Conservation (phyloP, 2,113 vertebrate species). For the Syngnathus scovelli region DNA sequence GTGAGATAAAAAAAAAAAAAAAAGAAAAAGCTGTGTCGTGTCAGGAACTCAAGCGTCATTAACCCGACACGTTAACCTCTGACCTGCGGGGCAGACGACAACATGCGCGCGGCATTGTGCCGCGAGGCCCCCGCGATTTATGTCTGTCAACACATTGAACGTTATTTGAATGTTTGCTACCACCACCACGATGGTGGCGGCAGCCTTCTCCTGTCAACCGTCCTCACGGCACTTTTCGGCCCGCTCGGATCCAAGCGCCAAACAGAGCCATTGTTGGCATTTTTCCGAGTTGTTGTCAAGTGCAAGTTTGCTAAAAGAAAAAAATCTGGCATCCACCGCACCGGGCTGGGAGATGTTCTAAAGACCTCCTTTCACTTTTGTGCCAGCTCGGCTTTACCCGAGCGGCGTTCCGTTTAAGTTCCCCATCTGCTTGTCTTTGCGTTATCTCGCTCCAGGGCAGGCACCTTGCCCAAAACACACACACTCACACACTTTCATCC, state of each 20-base stretch:
- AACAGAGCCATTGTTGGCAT: not conserved
- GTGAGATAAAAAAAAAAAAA: too few relatives aligned
- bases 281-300: not conserved
- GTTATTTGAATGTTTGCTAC: not conserved
- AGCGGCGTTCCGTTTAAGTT: constrained; percentile 69
- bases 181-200: not conserved
- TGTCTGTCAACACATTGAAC: too few relatives aligned
- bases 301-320: constrained; percentile 44
- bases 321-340: constrained; percentile 61
- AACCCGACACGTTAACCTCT: too few relatives aligned
- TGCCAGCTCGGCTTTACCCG: constrained; percentile 67
- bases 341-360: constrained; percentile 67
- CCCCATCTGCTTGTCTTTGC: constrained; percentile 70
- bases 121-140: too few relatives aligned
- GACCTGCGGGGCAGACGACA: not conserved
- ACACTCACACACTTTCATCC: constrained; percentile 56
- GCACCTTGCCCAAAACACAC: constrained; percentile 69
- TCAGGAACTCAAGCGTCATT: too few relatives aligned
- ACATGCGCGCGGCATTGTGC: too few relatives aligned
- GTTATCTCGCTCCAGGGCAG: constrained; percentile 71
- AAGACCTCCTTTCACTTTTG: constrained; percentile 65
- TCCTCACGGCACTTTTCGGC: not conserved
- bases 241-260: not conserved
- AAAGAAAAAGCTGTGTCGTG: too few relatives aligned
- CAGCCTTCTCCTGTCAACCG: not conserved